Base-by-base conservation (phyloP, 2,797 vertebrate species). In the Pelobates cultripes region DNA sequence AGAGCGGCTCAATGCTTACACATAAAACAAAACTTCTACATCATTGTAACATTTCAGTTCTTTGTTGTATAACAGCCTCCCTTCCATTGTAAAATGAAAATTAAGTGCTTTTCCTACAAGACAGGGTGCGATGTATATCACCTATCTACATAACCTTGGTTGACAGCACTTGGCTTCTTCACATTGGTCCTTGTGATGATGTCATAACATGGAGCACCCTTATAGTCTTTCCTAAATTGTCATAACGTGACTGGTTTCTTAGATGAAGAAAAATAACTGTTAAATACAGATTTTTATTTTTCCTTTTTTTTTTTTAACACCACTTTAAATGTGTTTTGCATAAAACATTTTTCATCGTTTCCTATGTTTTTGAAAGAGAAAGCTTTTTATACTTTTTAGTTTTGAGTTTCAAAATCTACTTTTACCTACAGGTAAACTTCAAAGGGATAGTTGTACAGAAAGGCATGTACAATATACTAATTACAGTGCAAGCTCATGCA, bases 1-100 rank as follows among this genome's bases (percentile, higher is more conserved):
- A 96, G 98, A 99, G 94, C 93, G 97, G 73, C 97, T 99, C 86
- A 99, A 99, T 3, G 97, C 98, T 44, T 99, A 99, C 92, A 98
- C 98, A 98, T 99, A 99, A 95, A 80, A 83, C 73, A 78, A 83
- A 71, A 63, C 77, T 85, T 83, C 77, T 85, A 78, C 72, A 88
- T 86, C 84, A 82, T 88, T 87, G 79, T 86, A 85, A 87, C 85
- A 83, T 78, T 84, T 90, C 86, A 88, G 92, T 92, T 91, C 91
- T 92, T 93, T 91, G 89, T 89, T 91, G 90, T 93, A 92, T 90
- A 90, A 91, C 88, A 90, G 87, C 92, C 92, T 91, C 92, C 89
- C 91, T 89, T 92, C 82, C 90, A 89, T 91, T 87, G 82, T 75
- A 86, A 89, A 91, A 92, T 84, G 82, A 89, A 89, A 90, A 86